Conservation (phyloP, 2,888 invertebrate species). For the Zootermopsis nevadensis region DNA sequence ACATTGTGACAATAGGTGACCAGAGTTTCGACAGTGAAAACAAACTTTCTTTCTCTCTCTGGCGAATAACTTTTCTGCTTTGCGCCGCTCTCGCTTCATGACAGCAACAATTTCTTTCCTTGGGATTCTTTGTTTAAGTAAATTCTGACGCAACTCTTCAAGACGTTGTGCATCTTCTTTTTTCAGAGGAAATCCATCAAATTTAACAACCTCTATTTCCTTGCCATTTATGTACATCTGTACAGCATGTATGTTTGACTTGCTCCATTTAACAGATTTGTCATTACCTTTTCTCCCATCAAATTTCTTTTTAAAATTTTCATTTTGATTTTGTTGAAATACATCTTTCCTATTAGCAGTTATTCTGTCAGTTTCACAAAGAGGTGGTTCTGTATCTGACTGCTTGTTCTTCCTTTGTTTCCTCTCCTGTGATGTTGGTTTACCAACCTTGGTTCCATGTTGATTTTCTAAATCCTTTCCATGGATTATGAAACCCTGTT, state of each 20-base stretch:
- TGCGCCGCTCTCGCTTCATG: conserved; percentile 76
- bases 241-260: conserved; percentile 64
- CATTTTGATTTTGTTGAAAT: background rate
- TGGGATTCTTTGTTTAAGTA: conserved; percentile 74
- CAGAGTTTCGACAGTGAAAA: conserved; percentile 82
- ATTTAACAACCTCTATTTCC: conserved; percentile 71
- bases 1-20: conserved; percentile 85
- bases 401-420: background rate
- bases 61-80: conserved; percentile 78
- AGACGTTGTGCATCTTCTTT: conserved; percentile 77
- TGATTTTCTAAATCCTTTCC: background rate
- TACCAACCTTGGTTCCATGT: background rate
- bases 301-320: conserved; percentile 36
- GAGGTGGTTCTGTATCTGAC: background rate
- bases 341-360: background rate
- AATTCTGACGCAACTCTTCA: conserved; percentile 69
- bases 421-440: background rate
- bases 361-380: background rate
- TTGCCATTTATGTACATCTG: conserved; percentile 73
- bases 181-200: conserved; percentile 79
- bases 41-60: conserved; percentile 78
- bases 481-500: background rate
- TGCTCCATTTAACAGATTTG: conserved; percentile 60
- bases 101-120: conserved; percentile 74
- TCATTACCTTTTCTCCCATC: conserved; percentile 32